These are phyloP conservation scores for Heliconius charithonia DNA, from an alignment of 2,888 invertebrate genomes.

Conservation along the genomic window DNA sequence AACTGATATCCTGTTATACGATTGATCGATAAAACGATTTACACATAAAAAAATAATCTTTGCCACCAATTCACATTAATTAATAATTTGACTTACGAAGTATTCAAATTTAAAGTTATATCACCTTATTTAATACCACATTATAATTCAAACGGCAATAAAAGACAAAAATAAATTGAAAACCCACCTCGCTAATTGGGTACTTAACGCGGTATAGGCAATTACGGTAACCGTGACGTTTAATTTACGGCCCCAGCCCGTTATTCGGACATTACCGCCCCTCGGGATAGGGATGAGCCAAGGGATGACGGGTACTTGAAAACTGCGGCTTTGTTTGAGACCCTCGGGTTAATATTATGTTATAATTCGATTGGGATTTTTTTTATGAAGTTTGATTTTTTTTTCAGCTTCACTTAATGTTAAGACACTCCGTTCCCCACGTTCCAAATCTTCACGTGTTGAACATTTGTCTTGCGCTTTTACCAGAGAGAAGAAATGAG, in stretches of 20 bases:
- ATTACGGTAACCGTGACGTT: constrained; percentile 50
- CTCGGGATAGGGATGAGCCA: constrained; percentile 18
- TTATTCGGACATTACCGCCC: constrained; percentile 37
- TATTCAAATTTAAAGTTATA: neutral
- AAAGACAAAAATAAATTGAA: constrained; percentile 39
- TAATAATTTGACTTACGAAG: neutral
- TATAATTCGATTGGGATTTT: neutral
- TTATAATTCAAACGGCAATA: constrained; percentile 1
- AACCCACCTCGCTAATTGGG: constrained; percentile 50
- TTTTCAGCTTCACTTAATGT: too few species aligned
- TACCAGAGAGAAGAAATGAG: too few species aligned
- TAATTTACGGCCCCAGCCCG: constrained; percentile 48
- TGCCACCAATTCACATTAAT: neutral
- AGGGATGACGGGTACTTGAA: constrained; percentile 28
- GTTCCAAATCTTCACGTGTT: too few species aligned
- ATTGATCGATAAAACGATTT: neutral
- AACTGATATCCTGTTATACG: neutral
- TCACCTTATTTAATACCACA: neutral
- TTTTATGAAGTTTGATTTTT: neutral
- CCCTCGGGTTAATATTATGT: constrained; percentile 1
- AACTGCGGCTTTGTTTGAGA: constrained; percentile 29
- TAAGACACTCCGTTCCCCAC: too few species aligned
- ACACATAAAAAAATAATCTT: neutral
- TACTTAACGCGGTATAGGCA: constrained; percentile 53
- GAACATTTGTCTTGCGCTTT: too few species aligned